These are phyloP conservation scores for Sanderia malayensis DNA, from an alignment of 30 jellyfish, hydroid and myxozoan genomes.

Conservation along the genomic window DNA sequence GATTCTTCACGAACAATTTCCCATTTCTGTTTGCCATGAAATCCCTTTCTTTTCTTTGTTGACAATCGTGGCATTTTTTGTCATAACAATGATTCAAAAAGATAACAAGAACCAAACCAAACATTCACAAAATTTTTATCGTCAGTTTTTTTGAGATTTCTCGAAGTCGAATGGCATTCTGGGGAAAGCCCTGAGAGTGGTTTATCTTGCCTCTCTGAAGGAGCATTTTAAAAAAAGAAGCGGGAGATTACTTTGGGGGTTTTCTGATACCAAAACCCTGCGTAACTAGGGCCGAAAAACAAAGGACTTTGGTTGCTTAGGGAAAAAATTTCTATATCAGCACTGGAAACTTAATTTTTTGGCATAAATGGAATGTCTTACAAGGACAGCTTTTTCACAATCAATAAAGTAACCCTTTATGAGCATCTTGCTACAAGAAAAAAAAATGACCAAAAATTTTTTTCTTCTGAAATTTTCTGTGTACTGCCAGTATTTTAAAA, in stretches of 20 bases:
- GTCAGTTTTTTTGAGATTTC: background rate
- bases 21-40: conserved; percentile 26
- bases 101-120: background rate
- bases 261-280: background rate
- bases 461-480: no score
- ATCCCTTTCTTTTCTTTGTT: conserved; percentile 22
- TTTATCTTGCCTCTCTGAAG: background rate
- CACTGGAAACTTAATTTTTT: no score
- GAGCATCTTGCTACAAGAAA: no score
- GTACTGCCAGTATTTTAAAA: no score
- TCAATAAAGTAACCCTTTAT: no score
- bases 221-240: background rate
- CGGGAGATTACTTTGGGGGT: background rate
- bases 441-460: no score
- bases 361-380: no score
- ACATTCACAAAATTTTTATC: background rate
- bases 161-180: background rate
- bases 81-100: background rate
- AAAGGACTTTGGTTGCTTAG: background rate
- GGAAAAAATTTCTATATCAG: background rate
- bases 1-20: conserved; percentile 17
- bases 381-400: no score
- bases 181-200: background rate
- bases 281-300: background rate
- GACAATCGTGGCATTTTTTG: conserved; percentile 31